phyloP scores from a whole-genome alignment of 35 echinoderm and acorn worm genomes.

The Lytechinus variegatus region DNA sequence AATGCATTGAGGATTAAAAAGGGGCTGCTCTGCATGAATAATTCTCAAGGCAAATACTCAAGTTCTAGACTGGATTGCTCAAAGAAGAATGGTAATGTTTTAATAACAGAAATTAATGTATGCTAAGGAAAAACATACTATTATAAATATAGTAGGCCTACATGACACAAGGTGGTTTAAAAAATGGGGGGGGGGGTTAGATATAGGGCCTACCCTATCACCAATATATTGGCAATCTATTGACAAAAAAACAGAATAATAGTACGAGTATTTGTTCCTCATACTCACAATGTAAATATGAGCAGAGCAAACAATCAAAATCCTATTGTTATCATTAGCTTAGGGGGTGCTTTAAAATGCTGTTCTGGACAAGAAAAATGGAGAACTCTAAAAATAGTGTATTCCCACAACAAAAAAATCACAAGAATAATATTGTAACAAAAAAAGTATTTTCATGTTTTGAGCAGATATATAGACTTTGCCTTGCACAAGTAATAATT shows the following conservation, averaged over 20 bases:
- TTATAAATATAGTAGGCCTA: not conserved
- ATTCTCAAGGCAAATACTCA: not conserved
- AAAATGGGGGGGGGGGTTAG: not conserved
- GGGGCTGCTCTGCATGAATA: not conserved
- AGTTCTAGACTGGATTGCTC: not conserved
- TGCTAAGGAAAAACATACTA: not conserved
- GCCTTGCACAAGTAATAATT: too few relatives aligned
- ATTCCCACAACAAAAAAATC: too few relatives aligned
- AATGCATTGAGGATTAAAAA: not conserved
- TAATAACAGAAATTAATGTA: not conserved
- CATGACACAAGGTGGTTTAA: not conserved
- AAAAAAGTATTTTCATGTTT: too few relatives aligned
- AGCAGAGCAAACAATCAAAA: not conserved
- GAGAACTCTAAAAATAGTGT: too few relatives aligned
- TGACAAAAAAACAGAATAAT: not conserved
- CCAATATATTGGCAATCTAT: not conserved
- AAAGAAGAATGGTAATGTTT: not conserved
- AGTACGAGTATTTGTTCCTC: not conserved
- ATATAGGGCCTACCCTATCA: not conserved
- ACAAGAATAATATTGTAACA: too few relatives aligned
- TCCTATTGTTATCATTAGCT: too few relatives aligned
- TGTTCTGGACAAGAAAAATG: too few relatives aligned
- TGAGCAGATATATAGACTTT: too few relatives aligned
- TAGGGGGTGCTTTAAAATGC: too few relatives aligned
- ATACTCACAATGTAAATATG: constrained; percentile 13